phyloP scores from a whole-genome alignment of 2,888 invertebrate species.

The Athalia circularis region DNA sequence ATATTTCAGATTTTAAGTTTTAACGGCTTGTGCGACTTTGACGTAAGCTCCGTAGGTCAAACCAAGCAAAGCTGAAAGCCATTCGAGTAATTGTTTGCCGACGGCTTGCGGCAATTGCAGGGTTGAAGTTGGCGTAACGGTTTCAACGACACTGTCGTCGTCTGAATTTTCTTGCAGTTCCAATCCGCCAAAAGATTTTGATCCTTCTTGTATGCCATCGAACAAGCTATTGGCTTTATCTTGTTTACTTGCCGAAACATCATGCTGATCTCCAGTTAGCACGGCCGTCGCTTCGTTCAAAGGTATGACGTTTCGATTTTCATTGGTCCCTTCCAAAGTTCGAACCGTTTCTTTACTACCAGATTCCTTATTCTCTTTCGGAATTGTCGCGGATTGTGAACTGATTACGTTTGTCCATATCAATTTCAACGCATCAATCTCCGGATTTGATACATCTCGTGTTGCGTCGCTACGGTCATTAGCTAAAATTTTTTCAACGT shows the following conservation, averaged over 20 bases:
- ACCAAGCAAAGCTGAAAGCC: slow-evolving; percentile 62
- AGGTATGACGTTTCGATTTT: slow-evolving; percentile 27
- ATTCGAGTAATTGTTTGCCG: slow-evolving; percentile 61
- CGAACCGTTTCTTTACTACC: not conserved
- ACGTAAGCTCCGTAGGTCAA: slow-evolving; percentile 59
- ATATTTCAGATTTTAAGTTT: slow-evolving; percentile 14
- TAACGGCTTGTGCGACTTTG: slow-evolving; percentile 52
- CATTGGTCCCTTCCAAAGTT: slow-evolving; percentile 18
- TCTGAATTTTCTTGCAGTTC: slow-evolving; percentile 53
- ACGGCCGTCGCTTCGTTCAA: not conserved
- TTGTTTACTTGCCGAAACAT: not conserved
- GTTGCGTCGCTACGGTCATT: slow-evolving; percentile 34
- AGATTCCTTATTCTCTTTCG: slow-evolving; percentile 13
- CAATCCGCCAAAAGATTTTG: slow-evolving; percentile 55
- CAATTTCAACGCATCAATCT: slow-evolving; percentile 48
- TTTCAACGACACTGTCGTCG: slow-evolving; percentile 54
- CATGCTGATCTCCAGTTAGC: not conserved
- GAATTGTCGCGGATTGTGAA: not conserved
- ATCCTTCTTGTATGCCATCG: slow-evolving; percentile 53
- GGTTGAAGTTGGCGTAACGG: slow-evolving; percentile 49
- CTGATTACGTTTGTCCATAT: slow-evolving; percentile 41
- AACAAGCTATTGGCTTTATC: slow-evolving; percentile 40
- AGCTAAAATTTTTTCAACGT: slow-evolving; percentile 60
- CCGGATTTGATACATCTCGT: slow-evolving; percentile 43
- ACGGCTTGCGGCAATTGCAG: slow-evolving; percentile 59